phyloP scores from a whole-genome alignment of 2,797 vertebrate genomes.

The Galaxias olidus region DNA sequence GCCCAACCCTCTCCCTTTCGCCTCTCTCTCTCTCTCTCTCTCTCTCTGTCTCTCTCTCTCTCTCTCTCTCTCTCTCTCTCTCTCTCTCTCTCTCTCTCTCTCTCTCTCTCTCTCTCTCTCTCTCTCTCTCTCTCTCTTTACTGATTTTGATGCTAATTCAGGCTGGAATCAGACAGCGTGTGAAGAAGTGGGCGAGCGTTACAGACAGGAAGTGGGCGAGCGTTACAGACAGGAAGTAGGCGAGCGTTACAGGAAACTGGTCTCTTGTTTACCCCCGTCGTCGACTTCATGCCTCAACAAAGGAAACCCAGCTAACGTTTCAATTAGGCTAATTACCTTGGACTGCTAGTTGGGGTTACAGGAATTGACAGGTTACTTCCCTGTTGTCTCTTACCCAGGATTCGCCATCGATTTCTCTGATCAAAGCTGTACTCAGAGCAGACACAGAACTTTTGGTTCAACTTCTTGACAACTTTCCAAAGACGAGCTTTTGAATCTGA shows the following conservation, averaged over 20 bases:
- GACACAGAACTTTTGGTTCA: neutral
- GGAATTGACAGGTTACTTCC: constrained; percentile 27
- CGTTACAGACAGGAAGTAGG: constrained; percentile 10
- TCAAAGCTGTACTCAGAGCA: neutral
- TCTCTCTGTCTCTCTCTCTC: neutral
- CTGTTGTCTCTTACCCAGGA: constrained; percentile 28
- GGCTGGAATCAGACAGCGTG: constrained; percentile 4
- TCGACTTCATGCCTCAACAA: constrained; percentile 43
- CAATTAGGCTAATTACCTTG: constrained; percentile 42
- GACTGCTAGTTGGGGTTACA: neutral
- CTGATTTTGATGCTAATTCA: constrained; percentile 20
- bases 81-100: constrained; percentile 3
- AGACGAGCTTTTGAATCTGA: neutral
- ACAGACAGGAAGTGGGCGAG: constrained; percentile 9
- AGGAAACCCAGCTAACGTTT: constrained; percentile 19
- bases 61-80: neutral
- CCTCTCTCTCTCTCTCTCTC: neutral
- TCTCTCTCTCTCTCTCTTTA: neutral
- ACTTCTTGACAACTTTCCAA: constrained; percentile 5
- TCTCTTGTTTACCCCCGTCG: constrained; percentile 38
- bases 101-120: neutral
- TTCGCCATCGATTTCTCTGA: constrained; percentile 26
- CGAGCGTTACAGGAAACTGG: constrained; percentile 43
- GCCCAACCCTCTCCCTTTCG: too few relatives aligned
- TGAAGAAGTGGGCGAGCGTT: constrained; percentile 6